Base-by-base conservation (phyloP, 2,888 invertebrate genomes). In the Trissolcus brochymenae region DNA sequence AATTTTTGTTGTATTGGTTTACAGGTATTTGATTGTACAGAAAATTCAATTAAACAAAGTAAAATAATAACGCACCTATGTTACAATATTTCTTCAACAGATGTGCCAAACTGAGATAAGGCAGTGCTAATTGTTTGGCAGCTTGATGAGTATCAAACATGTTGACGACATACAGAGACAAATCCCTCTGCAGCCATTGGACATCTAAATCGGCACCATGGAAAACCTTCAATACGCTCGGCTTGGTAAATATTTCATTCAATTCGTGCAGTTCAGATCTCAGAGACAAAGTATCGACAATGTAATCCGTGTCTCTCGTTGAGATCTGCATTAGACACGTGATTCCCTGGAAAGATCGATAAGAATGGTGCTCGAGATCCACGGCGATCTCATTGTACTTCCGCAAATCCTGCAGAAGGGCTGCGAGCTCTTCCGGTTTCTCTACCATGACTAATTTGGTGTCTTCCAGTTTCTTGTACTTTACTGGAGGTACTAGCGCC, bases 71-170 rank as follows among this genome's bases (percentile, higher is more conserved):
- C 16, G 14, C 65, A 76, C 70, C 70, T 41, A 65, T 66, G 14
- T 55, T 53, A 54, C 98, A 97, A 87, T 95, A 98, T 61, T 91
- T 91, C 83, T 93, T 91, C 41, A 99, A 90, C 43, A 99, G 90
- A 87, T 93, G 93, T 0, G 95, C 94, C 59, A 96, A 90, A 3
- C 97, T 96, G 1, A 94, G 90, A 14, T 93, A 92, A 0, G 93
- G 90, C 76, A 95, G 91, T 21, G 92, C 92, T 0, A 99, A 90
- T 2, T 92, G 90, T 80, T 94, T 93, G 0, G 96, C 94, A 0
- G 98, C 98, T 86, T 95, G 94, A 86, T 96, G 93, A 0, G 99
- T 99, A 89, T 99, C 99, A 87, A 99, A 98, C 93, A 99, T 92
- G 81, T 98, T 98, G 0, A 99, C 98, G 2, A 99, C 90, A 87